Conservation (phyloP, 1,140 invertebrate species). For the Diplogasteroides magnus region DNA sequence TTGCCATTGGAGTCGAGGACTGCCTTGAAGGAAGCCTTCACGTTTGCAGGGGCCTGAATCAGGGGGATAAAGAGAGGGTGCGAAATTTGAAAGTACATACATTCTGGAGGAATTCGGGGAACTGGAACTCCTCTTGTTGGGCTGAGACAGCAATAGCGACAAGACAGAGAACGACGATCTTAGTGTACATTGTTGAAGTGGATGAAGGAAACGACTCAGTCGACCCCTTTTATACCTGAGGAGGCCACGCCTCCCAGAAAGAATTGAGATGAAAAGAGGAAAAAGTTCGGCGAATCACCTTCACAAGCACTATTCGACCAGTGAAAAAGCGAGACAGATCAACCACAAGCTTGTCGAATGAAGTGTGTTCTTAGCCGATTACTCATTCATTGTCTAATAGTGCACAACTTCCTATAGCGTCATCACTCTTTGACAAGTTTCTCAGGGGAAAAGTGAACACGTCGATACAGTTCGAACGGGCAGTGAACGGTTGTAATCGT, state of each 20-base stretch:
- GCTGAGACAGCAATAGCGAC: slow-evolving; percentile 12
- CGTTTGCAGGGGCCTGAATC: slow-evolving; percentile 31
- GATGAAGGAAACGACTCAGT: slow-evolving; percentile 13
- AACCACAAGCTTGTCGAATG: no score
- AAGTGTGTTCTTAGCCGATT: no score
- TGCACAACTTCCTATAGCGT: background rate
- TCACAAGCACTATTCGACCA: background rate
- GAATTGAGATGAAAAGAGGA: no score
- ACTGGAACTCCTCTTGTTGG: slow-evolving; percentile 6
- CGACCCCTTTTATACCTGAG: slow-evolving; percentile 8
- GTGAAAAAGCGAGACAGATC: no score
- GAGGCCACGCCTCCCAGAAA: no score
- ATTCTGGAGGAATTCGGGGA: slow-evolving; percentile 16
- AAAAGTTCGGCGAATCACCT: background rate
- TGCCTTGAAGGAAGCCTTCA: slow-evolving; percentile 27
- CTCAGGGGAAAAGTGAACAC: background rate
- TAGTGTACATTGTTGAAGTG: slow-evolving; percentile 4
- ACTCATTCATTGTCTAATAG: slow-evolving; percentile 4
- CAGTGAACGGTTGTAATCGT: slow-evolving; percentile 10
- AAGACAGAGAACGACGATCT: slow-evolving; percentile 16
- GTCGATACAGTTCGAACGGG: background rate
- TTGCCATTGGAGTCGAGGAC: slow-evolving; percentile 22
- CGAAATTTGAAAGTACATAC: slow-evolving; percentile 1
- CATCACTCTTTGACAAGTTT: slow-evolving; percentile 12
- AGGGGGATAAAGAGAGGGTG: slow-evolving; percentile 37